These are phyloP conservation scores for Fissipunctia ypsillon DNA, from an alignment of 2,888 invertebrate species.

Conservation along the genomic window DNA sequence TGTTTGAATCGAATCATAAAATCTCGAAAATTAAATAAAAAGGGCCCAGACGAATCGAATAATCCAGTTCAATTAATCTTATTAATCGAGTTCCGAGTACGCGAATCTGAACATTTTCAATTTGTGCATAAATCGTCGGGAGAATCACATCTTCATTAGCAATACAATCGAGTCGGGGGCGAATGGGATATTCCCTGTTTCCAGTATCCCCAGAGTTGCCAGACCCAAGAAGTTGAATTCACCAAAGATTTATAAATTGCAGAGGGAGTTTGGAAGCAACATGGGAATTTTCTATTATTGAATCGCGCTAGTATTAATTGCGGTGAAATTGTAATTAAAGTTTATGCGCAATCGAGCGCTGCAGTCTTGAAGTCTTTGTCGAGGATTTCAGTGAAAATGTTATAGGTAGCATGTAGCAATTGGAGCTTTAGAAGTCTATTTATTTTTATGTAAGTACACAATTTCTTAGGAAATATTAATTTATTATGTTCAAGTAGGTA, in stretches of 20 bases:
- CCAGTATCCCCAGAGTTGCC: conserved; percentile 62
- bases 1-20: conserved; percentile 52
- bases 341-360: conserved; percentile 50
- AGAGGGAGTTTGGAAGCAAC: conserved; percentile 59
- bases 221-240: conserved; percentile 73
- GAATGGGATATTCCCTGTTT: conserved; percentile 73
- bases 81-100: conserved; percentile 68
- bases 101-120: conserved; percentile 78
- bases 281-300: conserved; percentile 63
- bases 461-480: background rate
- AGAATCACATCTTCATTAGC: conserved; percentile 82
- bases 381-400: conserved; percentile 21
- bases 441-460: background rate
- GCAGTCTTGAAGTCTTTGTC: conserved; percentile 55
- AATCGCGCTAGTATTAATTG: conserved; percentile 64
- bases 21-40: conserved; percentile 63
- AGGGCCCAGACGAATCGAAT: conserved; percentile 66
- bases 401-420: background rate
- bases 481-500: background rate
- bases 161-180: conserved; percentile 78
- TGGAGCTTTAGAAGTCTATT: background rate
- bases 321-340: conserved; percentile 65
- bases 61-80: conserved; percentile 72
- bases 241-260: conserved; percentile 67
- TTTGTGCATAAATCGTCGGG: conserved; percentile 77